Conservation (phyloP, 2,888 invertebrate genomes). For the Melitaea athalia region DNA sequence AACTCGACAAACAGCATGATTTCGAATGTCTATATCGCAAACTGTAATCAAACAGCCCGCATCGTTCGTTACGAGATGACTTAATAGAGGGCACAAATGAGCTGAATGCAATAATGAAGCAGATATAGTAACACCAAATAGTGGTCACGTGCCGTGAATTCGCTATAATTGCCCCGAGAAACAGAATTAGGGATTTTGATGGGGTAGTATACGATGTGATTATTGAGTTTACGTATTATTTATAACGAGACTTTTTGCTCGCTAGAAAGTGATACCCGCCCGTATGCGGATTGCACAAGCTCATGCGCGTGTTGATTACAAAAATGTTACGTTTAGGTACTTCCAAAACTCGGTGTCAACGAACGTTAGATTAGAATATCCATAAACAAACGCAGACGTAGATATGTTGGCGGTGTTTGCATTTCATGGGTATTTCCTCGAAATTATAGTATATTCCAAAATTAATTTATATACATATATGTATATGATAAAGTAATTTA, state of each 20-base stretch:
- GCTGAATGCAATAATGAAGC: slow-evolving; percentile 64
- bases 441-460: slow-evolving; percentile 42
- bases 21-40: slow-evolving; percentile 37
- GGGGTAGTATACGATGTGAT: slow-evolving; percentile 70
- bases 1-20: slow-evolving; percentile 29
- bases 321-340: slow-evolving; percentile 15
- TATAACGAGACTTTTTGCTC: slow-evolving; percentile 30
- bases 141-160: slow-evolving; percentile 76
- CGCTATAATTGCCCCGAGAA: slow-evolving; percentile 70
- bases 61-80: slow-evolving; percentile 63
- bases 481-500: too few species aligned
- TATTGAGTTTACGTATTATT: slow-evolving; percentile 50
- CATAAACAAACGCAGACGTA: slow-evolving; percentile 46
- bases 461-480: background rate
- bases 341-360: slow-evolving; percentile 28
- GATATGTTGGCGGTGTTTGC: slow-evolving; percentile 37
- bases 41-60: slow-evolving; percentile 61
- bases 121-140: slow-evolving; percentile 72
- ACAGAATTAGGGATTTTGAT: slow-evolving; percentile 60
- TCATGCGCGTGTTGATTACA: slow-evolving; percentile 25
- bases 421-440: slow-evolving; percentile 47
- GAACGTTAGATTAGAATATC: slow-evolving; percentile 37
- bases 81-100: slow-evolving; percentile 76
- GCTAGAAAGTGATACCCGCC: slow-evolving; percentile 34
- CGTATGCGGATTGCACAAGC: slow-evolving; percentile 39